Conservation (phyloP, 2,888 invertebrate genomes). For the Andricus curvator region DNA sequence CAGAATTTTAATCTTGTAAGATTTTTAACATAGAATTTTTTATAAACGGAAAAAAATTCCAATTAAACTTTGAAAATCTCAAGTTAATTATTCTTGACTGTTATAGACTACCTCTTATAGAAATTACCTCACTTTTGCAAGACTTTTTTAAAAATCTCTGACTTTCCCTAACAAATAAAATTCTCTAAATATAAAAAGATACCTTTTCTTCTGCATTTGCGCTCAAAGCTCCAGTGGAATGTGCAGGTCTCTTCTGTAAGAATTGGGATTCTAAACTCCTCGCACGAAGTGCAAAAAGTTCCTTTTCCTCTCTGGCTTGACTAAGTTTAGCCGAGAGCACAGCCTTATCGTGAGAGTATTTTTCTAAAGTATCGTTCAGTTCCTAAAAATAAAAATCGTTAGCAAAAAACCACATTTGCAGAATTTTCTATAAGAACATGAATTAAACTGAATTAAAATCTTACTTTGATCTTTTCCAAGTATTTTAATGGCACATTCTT, state of each 20-base stretch:
- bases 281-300: conserved; percentile 59
- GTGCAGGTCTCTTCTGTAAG: conserved; percentile 48
- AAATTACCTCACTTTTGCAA: too few species aligned
- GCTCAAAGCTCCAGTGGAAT: conserved; percentile 46
- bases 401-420: neutral
- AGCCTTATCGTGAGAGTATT: conserved; percentile 62
- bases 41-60: too few species aligned
- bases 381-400: conserved; percentile 55
- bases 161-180: too few species aligned
- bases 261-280: conserved; percentile 63
- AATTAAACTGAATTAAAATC: conserved; percentile 8
- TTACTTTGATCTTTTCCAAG: conserved; percentile 75
- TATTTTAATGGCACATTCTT: conserved; percentile 64
- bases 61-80: too few species aligned
- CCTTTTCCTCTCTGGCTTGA: conserved; percentile 66
- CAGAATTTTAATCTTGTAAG: too few species aligned
- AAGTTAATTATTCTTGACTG: too few species aligned
- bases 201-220: conserved; percentile 72
- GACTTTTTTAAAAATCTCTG: too few species aligned
- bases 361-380: conserved; percentile 62
- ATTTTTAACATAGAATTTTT: too few species aligned
- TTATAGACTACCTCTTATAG: too few species aligned
- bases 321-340: conserved; percentile 66
- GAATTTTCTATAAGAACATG: neutral
- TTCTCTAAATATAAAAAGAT: conserved; percentile 20